phyloP scores from a whole-genome alignment of 2,113 vertebrate species.

The Epinephelus lanceolatus region DNA sequence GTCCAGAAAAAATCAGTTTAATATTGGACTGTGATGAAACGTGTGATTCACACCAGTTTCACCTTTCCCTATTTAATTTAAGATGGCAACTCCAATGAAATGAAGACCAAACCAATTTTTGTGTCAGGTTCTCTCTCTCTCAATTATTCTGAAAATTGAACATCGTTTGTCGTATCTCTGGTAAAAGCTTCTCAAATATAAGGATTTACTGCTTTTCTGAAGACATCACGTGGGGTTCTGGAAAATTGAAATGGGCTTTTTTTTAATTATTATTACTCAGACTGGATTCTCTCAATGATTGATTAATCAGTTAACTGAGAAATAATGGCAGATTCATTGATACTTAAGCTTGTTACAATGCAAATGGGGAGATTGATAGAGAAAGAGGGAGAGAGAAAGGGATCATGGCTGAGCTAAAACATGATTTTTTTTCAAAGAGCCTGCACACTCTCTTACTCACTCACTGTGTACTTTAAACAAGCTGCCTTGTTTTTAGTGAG shows the following conservation, averaged over 20 bases:
- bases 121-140: neutral
- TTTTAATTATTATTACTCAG: neutral
- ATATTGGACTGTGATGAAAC: no score
- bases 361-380: neutral
- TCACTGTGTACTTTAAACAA: neutral
- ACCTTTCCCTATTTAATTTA: conserved; percentile 1
- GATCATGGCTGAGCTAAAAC: no score
- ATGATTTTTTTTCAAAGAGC: no score
- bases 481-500: neutral
- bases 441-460: neutral
- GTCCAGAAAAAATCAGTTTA: no score
- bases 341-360: neutral
- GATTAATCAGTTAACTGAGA: neutral
- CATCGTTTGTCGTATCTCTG: neutral
- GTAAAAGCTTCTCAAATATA: neutral
- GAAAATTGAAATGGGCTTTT: neutral
- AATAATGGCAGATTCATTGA: neutral
- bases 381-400: neutral
- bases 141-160: no score
- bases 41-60: neutral
- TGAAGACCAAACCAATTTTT: neutral
- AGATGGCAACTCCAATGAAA: conserved; percentile 16
- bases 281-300: neutral
- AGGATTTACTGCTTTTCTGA: neutral
- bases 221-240: neutral